Percentiles rank a stretch among this genome's conserved stretches.
Evolutionary conservation across 2,113 vertebrate species (phyloP).

Genomic region (Bungarus multicinctus): DNA sequence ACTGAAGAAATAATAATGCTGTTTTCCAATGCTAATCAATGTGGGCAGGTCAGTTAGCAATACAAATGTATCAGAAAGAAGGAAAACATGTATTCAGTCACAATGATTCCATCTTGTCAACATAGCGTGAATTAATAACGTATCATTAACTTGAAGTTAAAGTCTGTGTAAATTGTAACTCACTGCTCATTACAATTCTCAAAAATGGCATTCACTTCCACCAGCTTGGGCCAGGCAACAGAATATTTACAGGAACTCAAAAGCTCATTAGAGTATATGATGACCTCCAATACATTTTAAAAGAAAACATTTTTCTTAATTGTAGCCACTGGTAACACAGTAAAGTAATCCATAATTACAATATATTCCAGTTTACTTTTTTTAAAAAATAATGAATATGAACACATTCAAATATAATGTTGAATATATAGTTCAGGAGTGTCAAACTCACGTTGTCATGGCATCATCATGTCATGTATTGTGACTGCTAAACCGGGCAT

Average conservation of each 20-base stretch:
- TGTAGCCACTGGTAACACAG: neutral
- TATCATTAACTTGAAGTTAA: conserved; percentile 22
- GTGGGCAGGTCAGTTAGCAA: conserved; percentile 57
- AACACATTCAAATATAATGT: neutral
- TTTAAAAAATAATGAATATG: neutral
- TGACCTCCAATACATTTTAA: neutral
- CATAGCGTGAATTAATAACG: conserved; percentile 22
- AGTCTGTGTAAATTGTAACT: conserved; percentile 31
- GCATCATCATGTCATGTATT: no score
- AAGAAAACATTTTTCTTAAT: neutral
- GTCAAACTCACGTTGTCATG: no score
- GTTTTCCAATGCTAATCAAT: conserved; percentile 41
- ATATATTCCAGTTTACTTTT: neutral
- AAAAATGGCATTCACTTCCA: neutral
- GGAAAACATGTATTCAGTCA: conserved; percentile 36
- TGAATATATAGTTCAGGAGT: neutral
- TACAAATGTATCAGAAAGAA: conserved; percentile 29
- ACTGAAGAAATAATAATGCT: neutral
- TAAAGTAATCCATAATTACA: neutral
- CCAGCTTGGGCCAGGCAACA: neutral
- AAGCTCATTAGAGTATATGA: neutral
- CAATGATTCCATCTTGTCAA: conserved; percentile 37
- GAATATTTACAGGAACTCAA: neutral
- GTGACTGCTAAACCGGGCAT: no score
- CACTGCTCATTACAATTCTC: neutral